Evolutionary conservation across 2,888 invertebrate species (phyloP).

Genomic region (Phania funesta): DNA sequence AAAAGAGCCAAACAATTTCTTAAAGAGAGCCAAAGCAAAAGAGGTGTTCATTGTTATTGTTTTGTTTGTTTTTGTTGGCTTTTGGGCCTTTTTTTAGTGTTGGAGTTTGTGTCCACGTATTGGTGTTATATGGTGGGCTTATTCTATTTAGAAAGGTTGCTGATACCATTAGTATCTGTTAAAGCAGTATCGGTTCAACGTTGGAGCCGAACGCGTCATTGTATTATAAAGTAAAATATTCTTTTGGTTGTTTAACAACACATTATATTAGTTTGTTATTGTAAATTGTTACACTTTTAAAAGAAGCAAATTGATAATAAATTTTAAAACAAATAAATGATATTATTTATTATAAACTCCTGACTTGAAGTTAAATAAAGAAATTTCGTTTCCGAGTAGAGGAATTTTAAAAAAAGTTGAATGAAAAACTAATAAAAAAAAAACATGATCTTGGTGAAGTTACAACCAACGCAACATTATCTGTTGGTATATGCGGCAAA

Average conservation of each 20-base stretch:
- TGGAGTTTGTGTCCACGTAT: slow-evolving; percentile 57
- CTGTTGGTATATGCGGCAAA: slow-evolving; percentile 8
- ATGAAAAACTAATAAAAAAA: slow-evolving; percentile 2
- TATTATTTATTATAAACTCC: background rate
- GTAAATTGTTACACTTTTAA: slow-evolving; percentile 16
- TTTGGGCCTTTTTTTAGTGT: slow-evolving; percentile 43
- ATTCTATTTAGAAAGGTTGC: slow-evolving; percentile 78
- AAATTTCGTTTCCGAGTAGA: background rate
- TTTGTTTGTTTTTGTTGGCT: slow-evolving; percentile 20
- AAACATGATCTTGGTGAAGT: slow-evolving; percentile 32
- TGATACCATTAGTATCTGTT: slow-evolving; percentile 73
- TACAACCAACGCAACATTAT: slow-evolving; percentile 14
- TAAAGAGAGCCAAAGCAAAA: slow-evolving; percentile 24
- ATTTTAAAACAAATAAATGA: background rate
- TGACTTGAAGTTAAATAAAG: background rate
- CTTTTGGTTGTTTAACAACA: slow-evolving; percentile 19
- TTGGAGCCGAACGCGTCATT: slow-evolving; percentile 75
- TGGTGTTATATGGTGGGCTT: slow-evolving; percentile 48
- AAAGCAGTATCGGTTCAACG: slow-evolving; percentile 80
- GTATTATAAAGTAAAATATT: background rate
- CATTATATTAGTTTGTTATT: slow-evolving; percentile 24
- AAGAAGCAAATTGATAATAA: background rate
- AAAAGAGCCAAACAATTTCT: background rate
- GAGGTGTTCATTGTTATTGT: slow-evolving; percentile 43
- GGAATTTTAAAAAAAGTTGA: background rate